phyloP scores from a whole-genome alignment of 2,888 invertebrate species.

The Nephrotoma guestfalica region DNA sequence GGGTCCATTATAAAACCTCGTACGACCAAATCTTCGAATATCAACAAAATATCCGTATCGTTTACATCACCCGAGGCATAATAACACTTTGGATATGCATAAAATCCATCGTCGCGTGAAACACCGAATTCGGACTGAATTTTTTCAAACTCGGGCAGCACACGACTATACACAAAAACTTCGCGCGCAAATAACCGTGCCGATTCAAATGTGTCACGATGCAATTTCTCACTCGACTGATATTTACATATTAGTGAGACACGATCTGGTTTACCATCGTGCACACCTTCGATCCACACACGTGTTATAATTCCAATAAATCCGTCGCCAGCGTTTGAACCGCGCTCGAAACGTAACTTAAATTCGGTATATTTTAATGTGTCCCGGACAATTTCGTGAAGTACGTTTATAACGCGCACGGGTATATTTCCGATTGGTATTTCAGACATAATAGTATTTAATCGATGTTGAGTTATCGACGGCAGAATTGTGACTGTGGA shows the following conservation, averaged over 20 bases:
- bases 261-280: neutral
- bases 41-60: neutral
- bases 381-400: neutral
- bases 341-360: neutral
- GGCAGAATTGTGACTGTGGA: too few species aligned
- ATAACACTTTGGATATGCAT: constrained; percentile 4
- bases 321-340: neutral
- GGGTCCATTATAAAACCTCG: neutral
- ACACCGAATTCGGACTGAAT: neutral
- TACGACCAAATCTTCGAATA: neutral
- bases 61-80: neutral
- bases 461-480: too few species aligned
- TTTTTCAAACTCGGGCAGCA: neutral
- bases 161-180: neutral
- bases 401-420: neutral
- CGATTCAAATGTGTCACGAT: neutral
- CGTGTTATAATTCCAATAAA: neutral
- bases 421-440: neutral
- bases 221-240: neutral
- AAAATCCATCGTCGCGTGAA: neutral
- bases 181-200: neutral
- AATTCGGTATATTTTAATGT: neutral
- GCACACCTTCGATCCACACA: neutral
- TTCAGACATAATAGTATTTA: neutral
- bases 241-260: neutral